Percentiles rank a stretch among this genome's conserved stretches.
phyloP scores from a whole-genome alignment of 92 coral and sea anemone genomes.

The Palythoa heliodiscus region DNA sequence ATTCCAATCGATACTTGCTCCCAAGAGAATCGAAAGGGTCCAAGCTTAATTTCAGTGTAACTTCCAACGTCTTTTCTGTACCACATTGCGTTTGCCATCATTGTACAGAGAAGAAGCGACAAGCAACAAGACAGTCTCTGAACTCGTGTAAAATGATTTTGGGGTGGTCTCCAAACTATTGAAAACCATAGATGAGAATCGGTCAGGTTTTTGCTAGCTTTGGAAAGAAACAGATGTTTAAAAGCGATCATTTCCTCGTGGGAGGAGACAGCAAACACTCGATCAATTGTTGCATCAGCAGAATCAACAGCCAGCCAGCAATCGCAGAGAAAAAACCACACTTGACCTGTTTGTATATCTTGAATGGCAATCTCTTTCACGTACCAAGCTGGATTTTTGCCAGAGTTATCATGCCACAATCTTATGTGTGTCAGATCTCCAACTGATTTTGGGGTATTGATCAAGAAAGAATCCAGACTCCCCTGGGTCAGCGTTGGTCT shows the following conservation, averaged over 20 bases:
- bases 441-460: conserved; percentile 77
- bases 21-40: conserved; percentile 86
- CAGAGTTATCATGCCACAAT: conserved; percentile 96
- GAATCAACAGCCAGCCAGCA: conserved; percentile 98
- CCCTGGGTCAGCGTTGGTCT: conserved; percentile 70
- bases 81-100: conserved; percentile 99
- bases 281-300: conserved; percentile 87
- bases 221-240: conserved; percentile 79
- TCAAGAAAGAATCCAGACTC: conserved; percentile 71
- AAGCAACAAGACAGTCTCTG: conserved; percentile 97
- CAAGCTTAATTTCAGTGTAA: conserved; percentile 72
- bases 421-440: conserved; percentile 84
- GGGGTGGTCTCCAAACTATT: conserved; percentile 83
- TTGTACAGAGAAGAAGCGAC: conserved; percentile 88
- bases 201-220: conserved; percentile 79
- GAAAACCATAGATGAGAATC: conserved; percentile 99
- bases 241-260: conserved; percentile 76
- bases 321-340: conserved; percentile 81
- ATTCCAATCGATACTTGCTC: conserved; percentile 92
- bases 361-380: conserved; percentile 79
- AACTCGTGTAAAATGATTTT: conserved; percentile 83
- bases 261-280: conserved; percentile 78
- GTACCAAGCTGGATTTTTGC: conserved; percentile 91
- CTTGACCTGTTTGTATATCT: conserved; percentile 66
- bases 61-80: conserved; percentile 71